Evolutionary conservation across 2,797 vertebrate species (phyloP), one percentile per base, ranked within the genome.

Genomic region (Apogon hyalosoma): DNA sequence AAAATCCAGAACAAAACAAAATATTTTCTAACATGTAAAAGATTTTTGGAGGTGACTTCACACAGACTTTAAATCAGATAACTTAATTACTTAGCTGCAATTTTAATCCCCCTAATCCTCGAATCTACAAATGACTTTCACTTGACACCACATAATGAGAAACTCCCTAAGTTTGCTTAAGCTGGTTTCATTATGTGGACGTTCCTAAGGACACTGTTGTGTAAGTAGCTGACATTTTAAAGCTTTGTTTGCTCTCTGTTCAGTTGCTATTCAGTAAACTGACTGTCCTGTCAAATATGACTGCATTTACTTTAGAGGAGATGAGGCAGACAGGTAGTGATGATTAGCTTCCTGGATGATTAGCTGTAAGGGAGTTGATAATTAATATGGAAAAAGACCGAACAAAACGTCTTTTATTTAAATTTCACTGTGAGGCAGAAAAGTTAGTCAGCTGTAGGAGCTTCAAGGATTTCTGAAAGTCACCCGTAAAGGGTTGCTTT

Each of bases 381-480:
- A 75, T 77, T 84, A 79, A 76, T 52, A 69, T 66, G 43, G 59
- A 38, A 63, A 16, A 11, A 15, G 15, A 59, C 56, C 69, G 72
- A 46, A 67, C 21, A 46, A 77, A 78, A 60, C 40, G 7, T 53
- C 21, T 48, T n/a, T 36, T 46, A 70, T 74, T 61, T 68, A 19
- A 72, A 66, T 60, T 46, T 13, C 63, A 69, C 51, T 62, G 6
- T 33, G 28, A 45, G 67, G 45, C 38, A 18, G 59, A 55, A 57
- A 74, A 82, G 64, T 68, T 66, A 42, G 63, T 6, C 11, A 45
- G 66, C 19, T 28, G 24, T 19, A 1, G 38, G 39, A 50, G 24
- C 58, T 33, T 63, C 77, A 82, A 88, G 78, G 82, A 77, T 81
- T 69, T 55, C 61, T 84, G 75, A 87, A 89, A 86, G 86, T 88